Percentiles rank a stretch among this genome's conserved stretches.
Conservation (phyloP, 2,113 vertebrate genomes). For the Pachycephala philippinensis region DNA sequence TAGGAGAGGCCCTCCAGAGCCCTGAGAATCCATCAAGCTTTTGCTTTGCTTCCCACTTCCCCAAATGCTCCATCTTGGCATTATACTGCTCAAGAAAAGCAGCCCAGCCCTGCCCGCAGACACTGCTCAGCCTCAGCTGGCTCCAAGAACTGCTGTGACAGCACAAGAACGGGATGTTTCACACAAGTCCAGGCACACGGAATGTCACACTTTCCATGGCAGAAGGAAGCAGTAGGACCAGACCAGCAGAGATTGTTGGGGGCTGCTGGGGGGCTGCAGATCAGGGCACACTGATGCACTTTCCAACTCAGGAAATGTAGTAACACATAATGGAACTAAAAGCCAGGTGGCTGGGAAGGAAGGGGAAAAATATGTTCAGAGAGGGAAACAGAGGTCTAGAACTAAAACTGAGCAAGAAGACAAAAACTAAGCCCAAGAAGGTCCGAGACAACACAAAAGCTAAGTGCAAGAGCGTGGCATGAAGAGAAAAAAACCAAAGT, state of each 20-base stretch:
- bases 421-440: neutral
- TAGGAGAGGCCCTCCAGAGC: neutral
- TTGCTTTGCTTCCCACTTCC: neutral
- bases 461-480: neutral
- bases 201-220: neutral
- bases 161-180: fast-evolving
- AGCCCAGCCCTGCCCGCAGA: neutral
- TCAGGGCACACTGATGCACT: neutral
- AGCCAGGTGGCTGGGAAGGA: neutral
- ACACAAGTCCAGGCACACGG: neutral
- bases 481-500: neutral
- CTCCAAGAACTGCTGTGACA: neutral
- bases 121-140: neutral
- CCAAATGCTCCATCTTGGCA: neutral
- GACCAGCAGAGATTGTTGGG: neutral
- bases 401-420: neutral
- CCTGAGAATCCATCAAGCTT: neutral
- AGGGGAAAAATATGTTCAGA: neutral
- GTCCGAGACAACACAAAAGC: neutral
- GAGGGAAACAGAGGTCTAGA: neutral
- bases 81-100: neutral
- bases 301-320: neutral
- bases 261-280: neutral
- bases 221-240: neutral
- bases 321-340: neutral